Evolutionary conservation across 2,888 invertebrate genomes (phyloP).

Genomic region (Noctua fimbriata): DNA sequence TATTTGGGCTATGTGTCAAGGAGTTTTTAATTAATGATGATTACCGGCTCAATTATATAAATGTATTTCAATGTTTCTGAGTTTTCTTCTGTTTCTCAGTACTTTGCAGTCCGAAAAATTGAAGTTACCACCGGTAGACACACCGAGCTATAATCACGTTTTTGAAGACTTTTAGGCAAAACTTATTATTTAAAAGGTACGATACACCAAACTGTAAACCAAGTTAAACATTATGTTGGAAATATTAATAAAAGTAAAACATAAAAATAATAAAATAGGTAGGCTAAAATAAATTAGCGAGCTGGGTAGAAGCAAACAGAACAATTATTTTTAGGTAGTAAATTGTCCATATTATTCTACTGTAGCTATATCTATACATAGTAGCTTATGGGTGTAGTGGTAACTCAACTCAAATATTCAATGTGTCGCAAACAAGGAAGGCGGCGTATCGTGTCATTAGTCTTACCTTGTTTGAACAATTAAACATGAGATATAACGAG

Average conservation of each 20-base stretch:
- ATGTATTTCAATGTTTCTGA: not conserved
- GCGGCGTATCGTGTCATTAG: constrained; percentile 36
- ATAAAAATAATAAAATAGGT: not conserved
- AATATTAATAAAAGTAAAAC: not conserved
- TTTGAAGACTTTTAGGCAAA: not conserved
- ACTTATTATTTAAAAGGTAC: not conserved
- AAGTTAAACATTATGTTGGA: not conserved
- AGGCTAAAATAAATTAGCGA: not conserved
- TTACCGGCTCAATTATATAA: not conserved
- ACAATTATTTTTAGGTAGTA: constrained; percentile 2
- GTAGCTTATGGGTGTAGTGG: constrained; percentile 29
- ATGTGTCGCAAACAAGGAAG: constrained; percentile 36
- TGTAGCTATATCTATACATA: not conserved
- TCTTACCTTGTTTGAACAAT: constrained; percentile 16
- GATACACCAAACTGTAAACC: not conserved
- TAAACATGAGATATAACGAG: constrained; percentile 92
- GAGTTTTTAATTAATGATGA: not conserved
- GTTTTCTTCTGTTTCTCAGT: not conserved
- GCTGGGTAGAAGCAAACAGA: not conserved
- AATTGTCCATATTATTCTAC: not conserved
- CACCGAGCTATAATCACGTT: not conserved
- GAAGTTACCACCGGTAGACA: not conserved
- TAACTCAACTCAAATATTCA: constrained; percentile 21
- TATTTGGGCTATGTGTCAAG: not conserved
- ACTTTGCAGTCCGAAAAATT: not conserved